Evolutionary conservation across 1,140 invertebrate species (phyloP).

Genomic region (Orchesella cincta): DNA sequence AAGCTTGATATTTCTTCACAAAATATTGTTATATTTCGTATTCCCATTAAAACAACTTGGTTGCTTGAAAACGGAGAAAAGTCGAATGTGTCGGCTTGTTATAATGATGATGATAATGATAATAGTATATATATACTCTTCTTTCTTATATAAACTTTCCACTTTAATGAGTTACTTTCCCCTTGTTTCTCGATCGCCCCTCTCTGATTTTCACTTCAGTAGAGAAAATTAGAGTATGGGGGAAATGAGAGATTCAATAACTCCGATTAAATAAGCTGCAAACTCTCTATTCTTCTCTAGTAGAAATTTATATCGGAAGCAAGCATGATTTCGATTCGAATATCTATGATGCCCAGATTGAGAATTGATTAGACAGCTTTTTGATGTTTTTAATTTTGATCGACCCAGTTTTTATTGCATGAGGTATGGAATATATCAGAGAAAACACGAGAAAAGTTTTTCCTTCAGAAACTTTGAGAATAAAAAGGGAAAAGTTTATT

Average conservation of each 20-base stretch:
- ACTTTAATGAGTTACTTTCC: neutral
- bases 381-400: slow-evolving; percentile 19
- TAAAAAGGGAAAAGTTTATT: slow-evolving; percentile 6
- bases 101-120: neutral
- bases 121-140: neutral
- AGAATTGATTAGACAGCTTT: slow-evolving; percentile 13
- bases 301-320: neutral
- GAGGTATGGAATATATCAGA: neutral
- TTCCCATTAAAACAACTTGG: neutral
- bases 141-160: neutral
- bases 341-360: neutral
- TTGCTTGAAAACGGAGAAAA: neutral
- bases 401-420: slow-evolving; percentile 16
- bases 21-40: neutral
- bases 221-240: neutral
- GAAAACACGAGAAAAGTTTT: neutral
- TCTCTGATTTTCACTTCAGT: neutral
- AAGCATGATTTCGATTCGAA: neutral
- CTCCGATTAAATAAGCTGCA: too few relatives aligned
- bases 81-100: neutral
- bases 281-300: too few relatives aligned
- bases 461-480: neutral
- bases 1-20: neutral
- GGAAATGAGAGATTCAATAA: neutral
- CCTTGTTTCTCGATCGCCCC: neutral